These are phyloP conservation scores for Limnephilus auricula DNA, from an alignment of 2,888 invertebrate species.

Conservation along the genomic window DNA sequence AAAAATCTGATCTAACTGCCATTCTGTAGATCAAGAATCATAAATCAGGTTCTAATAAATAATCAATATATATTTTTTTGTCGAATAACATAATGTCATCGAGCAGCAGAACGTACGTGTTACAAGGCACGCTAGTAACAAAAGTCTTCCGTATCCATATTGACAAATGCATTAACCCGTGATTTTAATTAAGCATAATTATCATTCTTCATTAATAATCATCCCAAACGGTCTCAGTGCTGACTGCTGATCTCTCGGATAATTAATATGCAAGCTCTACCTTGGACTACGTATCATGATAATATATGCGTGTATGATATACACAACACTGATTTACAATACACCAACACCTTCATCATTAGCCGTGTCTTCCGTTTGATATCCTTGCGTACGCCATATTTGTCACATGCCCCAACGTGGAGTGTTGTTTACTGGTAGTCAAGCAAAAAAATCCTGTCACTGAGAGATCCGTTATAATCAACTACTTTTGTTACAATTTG, in stretches of 20 bases:
- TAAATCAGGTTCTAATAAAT: no score
- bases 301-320: background rate
- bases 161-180: background rate
- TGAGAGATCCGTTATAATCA: background rate
- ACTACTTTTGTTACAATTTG: background rate
- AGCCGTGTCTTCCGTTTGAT: background rate
- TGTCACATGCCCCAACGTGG: background rate
- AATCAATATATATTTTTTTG: background rate
- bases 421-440: background rate
- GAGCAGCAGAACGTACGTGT: background rate
- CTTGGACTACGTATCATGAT: background rate
- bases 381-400: background rate
- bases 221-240: background rate
- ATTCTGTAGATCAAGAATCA: no score
- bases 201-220: background rate
- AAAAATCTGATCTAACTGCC: no score
- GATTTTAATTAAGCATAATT: background rate
- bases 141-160: background rate
- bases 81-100: background rate
- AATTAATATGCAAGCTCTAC: constrained; percentile 18
- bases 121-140: background rate
- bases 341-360: background rate
- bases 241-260: background rate
- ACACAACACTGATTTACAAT: background rate
- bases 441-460: background rate